Base-by-base conservation (phyloP, 35 echinoderm and acorn worm genomes). In the Apostichopus japonicus region DNA sequence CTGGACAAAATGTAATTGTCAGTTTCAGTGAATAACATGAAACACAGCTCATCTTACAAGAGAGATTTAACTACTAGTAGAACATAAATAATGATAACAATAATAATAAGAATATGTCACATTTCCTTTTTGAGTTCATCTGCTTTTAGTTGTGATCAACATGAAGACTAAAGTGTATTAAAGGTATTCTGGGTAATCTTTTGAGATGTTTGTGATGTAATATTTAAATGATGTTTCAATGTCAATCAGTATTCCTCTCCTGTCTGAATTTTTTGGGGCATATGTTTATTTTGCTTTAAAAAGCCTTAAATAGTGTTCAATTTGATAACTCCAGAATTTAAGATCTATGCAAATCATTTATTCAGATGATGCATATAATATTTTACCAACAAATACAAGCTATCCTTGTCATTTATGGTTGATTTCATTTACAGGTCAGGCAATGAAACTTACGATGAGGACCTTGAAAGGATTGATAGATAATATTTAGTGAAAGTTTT, bases 1-100 rank as follows among this genome's bases (percentile, higher is more conserved):
- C 86, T 96, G 23, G 97, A 99, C 90, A 99, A 99, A 81, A 16
- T 99, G 89, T 99, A 99, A 94, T 59, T 19, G 7, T 19, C 71
- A 75, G 63, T 15, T 19, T 67, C 63, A 5, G 19, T 67, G 11
- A 67, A 67, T 67, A 67, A 67, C 19, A 67, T 67, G 19, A 44
- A 44, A 44, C 33, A 44, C 33, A 61, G 71, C 6, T 75, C 71
- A 75, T 75, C 71, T 75, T 19, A 21, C n/a, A 75, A 75, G n/a
- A 75, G n/a, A 19, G 7, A 19, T 14, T 19, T 75, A 19, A 75
- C 71, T 75, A 21, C 71, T 24, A 75, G 22, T 75, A 75, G 71
- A 15, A 23, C 63, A 75, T n/a, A 23, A 75, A 61, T 10, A 61
- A 61, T 13, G 57, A 61, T 13, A 61, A 61, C 57, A 61, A 61